Evolutionary conservation across 1,140 invertebrate species (phyloP), one percentile per base, ranked within the genome.

Genomic region (Neotoxoptera formosana): DNA sequence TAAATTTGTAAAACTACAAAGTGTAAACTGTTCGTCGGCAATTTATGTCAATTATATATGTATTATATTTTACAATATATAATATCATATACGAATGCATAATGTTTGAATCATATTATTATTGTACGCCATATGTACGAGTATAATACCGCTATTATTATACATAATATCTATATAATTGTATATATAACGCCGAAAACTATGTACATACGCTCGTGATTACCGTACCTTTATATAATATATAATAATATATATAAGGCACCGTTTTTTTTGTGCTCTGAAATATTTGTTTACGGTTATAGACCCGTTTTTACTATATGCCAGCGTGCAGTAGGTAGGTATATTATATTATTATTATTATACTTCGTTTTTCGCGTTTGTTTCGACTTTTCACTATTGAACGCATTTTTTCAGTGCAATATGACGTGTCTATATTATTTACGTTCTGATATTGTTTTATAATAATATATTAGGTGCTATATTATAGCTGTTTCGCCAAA

Each of bases 31-130:
- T 48, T 88, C 86, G 45, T 48, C 17, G 11, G 45, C 45, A 88
- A 88, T 88, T 88, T 48, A 48, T 48, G 45, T n/a, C 45, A 88
- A 88, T 88, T 88, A 88, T 48, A 86, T 45, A 86, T n/a, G n/a
- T 48, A 76, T n/a, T 56, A 56, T 56, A 56, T 53, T 60, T n/a
- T 41, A 41, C 4, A 41, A 76, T n/a, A 76, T 76, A 67, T 67
- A n/a, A 67, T 67, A 67, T 67, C 4, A 67, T n/a, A 88, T 7
- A 88, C 30, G 86, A 88, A 88, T 88, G 51, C n/a, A n/a, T 30
- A 88, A 88, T 21, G 86, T 88, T 47, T 4, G 86, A 88, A 88
- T n/a, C n/a, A n/a, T n/a, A n/a, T 88, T 88, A 88, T 88, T 88
- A 51, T 88, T 88, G 21, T 88, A 88, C 45, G 6, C 47, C 86